Conservation (phyloP, 2,113 vertebrate species). For the Anhinga rufa region DNA sequence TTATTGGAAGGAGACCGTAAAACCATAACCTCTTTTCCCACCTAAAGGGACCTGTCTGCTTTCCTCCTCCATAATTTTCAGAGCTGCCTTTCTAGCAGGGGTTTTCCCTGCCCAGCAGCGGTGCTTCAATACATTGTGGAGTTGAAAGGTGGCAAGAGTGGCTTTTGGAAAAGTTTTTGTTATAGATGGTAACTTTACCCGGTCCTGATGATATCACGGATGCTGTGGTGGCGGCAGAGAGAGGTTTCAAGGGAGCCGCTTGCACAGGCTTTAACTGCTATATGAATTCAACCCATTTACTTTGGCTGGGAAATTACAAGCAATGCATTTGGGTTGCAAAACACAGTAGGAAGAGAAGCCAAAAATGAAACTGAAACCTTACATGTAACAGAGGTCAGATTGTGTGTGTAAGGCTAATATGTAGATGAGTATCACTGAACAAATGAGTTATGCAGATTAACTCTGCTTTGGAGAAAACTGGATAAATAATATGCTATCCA, state of each 20-base stretch:
- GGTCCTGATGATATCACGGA: not conserved
- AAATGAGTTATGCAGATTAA: constrained; percentile 21
- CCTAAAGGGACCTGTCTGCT: not conserved
- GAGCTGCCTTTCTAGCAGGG: not conserved
- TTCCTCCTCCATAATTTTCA: not conserved
- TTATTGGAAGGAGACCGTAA: constrained; percentile 52
- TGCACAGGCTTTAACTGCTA: not conserved
- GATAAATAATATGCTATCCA: not conserved
- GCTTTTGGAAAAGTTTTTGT: not conserved
- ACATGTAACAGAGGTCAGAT: not conserved
- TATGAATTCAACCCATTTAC: not conserved
- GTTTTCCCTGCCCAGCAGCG: not conserved
- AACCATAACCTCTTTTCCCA: constrained; percentile 13
- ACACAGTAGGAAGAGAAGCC: not conserved
- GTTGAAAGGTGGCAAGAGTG: not conserved
- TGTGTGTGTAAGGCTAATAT: not conserved
- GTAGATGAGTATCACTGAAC: not conserved
- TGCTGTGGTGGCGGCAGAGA: not conserved
- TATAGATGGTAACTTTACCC: not conserved
- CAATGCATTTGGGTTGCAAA: not conserved
- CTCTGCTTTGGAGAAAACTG: not conserved
- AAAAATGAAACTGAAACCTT: not conserved
- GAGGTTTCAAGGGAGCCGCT: not conserved
- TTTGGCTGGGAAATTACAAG: not conserved
- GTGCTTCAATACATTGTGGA: not conserved